Base-by-base conservation (phyloP, 2,888 invertebrate species). In the Athalia cordata region DNA sequence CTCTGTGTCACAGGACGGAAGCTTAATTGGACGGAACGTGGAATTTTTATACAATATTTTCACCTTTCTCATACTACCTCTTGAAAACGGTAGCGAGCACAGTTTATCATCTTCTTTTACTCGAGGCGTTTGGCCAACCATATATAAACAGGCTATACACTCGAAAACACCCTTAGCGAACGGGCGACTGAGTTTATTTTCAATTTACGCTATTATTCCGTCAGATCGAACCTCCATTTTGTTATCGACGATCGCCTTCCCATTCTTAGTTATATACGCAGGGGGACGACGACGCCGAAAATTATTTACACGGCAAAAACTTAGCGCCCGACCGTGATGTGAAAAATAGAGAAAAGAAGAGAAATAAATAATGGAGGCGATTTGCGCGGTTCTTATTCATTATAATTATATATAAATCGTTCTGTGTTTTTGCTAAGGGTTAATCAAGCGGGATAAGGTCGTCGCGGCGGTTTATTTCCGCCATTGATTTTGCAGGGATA, bases 141-240 rank as follows among this genome's bases (percentile, higher is more conserved):
- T 62, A 50, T 7, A 62, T 11, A 45, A n/a, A 45, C 50, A 47
- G 6, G 49, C 47, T 13, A 47, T 62, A 64, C 29, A 29, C 1
- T 29, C 29, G 29, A 29, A 2, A 29, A 29, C 29, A 29, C 52
- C 62, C 6, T 64, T 50, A 15, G 11, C 29, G 11, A 47, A 62
- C 50, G 75, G 29, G 59, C 13, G 29, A 75, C 75, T 52, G 61
- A 62, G 62, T 43, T 62, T 49, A 62, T 50, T 75, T 75, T 49
- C 62, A 7, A 61, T 75, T 43, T 29, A 29, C 29, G 50, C 50
- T 50, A 62, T 75, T 75, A 75, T 62, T 75, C 62, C 75, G 43
- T 15, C 62, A 61, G 52, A 75, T 75, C 50, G 75, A 64, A 49
- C 75, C 15, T 45, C 45, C 62, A 49, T 50, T 50, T 50, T 75